Evolutionary conservation across 2,888 invertebrate genomes (phyloP).

Genomic region (Nezara viridula): DNA sequence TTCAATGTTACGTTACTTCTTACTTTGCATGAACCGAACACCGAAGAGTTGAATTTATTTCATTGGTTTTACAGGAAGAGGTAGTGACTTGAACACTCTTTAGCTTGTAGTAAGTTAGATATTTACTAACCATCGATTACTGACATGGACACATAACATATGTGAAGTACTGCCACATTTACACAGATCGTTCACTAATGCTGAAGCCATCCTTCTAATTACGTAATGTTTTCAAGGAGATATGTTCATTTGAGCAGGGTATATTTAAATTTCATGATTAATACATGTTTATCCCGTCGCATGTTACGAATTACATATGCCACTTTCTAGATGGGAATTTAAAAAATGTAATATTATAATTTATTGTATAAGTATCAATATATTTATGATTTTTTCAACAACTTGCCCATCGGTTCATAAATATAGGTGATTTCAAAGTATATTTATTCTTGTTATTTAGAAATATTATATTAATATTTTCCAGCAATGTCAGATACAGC

Average conservation of each 20-base stretch:
- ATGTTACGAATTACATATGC: too few relatives aligned
- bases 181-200: background rate
- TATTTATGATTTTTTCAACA: too few relatives aligned
- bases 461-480: too few relatives aligned
- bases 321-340: too few relatives aligned
- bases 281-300: background rate
- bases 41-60: background rate
- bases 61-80: background rate
- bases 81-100: background rate
- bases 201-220: background rate
- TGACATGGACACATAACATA: background rate
- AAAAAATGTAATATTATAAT: too few relatives aligned
- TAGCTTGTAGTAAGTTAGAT: background rate
- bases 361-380: too few relatives aligned
- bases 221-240: background rate
- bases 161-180: background rate
- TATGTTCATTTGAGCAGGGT: background rate
- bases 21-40: background rate
- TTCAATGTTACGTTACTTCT: background rate
- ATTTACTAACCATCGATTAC: background rate
- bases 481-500: too few relatives aligned
- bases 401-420: too few relatives aligned
- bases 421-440: too few relatives aligned
- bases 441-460: too few relatives aligned
- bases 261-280: background rate